Percentiles rank a stretch among this genome's conserved stretches.
Conservation (phyloP, 2,797 vertebrate species). For the Epinephelus malabaricus region DNA sequence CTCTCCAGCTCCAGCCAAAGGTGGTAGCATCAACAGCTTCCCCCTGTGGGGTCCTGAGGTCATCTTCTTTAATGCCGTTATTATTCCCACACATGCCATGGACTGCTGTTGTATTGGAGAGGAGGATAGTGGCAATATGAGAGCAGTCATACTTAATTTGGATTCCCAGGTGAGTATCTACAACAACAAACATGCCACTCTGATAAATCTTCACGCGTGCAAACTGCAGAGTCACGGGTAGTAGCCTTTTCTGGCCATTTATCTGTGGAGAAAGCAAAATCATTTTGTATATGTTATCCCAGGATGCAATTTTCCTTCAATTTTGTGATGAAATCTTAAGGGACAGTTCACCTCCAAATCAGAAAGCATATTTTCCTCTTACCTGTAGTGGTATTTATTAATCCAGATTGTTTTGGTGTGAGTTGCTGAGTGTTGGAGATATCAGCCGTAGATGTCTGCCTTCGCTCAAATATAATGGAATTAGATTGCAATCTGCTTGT, state of each 20-base stretch:
- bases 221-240: conserved; percentile 63
- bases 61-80: conserved; percentile 72
- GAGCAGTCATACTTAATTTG: conserved; percentile 80
- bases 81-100: conserved; percentile 83
- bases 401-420: too few species aligned
- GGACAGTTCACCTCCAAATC: too few species aligned
- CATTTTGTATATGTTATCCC: too few species aligned
- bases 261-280: conserved; percentile 64
- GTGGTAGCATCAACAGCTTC: background rate
- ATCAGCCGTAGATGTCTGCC: too few species aligned
- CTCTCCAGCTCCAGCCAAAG: conserved; percentile 79
- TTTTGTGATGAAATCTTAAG: background rate
- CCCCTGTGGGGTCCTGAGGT: conserved; percentile 42
- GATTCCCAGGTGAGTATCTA: conserved; percentile 73
- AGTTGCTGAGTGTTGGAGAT: too few species aligned
- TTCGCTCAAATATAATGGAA: too few species aligned
- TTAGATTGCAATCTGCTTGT: too few species aligned
- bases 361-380: too few species aligned
- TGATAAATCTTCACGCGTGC: conserved; percentile 71
- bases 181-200: conserved; percentile 51
- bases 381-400: too few species aligned
- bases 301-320: background rate
- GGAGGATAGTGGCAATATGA: conserved; percentile 68
- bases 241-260: conserved; percentile 51
- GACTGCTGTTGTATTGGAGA: conserved; percentile 53